Conservation (phyloP, 2,888 invertebrate genomes). For the Tetrapedia diversipes region DNA sequence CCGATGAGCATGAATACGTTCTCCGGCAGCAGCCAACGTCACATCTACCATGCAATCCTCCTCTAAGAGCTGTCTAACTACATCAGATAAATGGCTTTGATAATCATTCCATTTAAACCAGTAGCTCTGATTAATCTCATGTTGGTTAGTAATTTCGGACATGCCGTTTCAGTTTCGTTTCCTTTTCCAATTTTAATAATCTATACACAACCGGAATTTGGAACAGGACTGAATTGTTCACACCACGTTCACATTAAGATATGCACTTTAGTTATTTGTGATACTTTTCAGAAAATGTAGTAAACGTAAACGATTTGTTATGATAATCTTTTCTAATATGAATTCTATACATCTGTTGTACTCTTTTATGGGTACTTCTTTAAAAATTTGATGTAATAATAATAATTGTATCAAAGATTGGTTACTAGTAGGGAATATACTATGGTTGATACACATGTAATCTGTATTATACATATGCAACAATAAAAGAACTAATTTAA, state of each 20-base stretch:
- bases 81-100: conserved; percentile 79
- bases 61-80: conserved; percentile 79
- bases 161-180: conserved; percentile 77
- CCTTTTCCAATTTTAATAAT: conserved; percentile 65
- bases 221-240: conserved; percentile 56
- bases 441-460: neutral
- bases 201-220: conserved; percentile 57
- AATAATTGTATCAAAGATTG: neutral
- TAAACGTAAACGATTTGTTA: neutral
- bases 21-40: conserved; percentile 82
- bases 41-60: conserved; percentile 83
- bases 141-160: conserved; percentile 70
- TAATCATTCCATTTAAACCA: conserved; percentile 83
- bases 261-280: conserved; percentile 31
- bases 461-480: neutral
- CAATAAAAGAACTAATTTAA: neutral
- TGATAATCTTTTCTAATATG: neutral
- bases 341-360: neutral
- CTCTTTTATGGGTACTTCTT: neutral
- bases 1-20: conserved; percentile 82
- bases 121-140: conserved; percentile 71
- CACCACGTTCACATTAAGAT: conserved; percentile 50
- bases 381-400: conserved; percentile 15
- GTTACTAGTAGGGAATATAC: neutral
- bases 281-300: neutral